phyloP scores from a whole-genome alignment of 2,113 vertebrate genomes.

The Ursus arctos region DNA sequence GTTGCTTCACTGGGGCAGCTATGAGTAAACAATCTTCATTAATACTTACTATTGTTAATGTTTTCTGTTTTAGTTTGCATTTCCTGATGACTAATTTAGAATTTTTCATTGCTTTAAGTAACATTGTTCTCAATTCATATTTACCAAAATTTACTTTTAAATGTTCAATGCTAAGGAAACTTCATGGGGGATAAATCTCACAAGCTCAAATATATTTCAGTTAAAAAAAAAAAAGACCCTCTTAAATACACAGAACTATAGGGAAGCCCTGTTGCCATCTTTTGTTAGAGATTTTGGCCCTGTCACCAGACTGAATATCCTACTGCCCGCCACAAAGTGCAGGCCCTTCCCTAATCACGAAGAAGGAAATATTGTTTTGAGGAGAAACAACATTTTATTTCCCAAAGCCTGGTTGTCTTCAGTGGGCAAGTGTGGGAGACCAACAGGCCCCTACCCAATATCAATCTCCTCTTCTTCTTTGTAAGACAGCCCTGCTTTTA shows the following conservation, averaged over 20 bases:
- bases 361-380: neutral
- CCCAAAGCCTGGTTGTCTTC: neutral
- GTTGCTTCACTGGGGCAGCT: neutral
- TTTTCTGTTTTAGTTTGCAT: neutral
- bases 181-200: neutral
- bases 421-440: neutral
- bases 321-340: neutral
- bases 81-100: neutral
- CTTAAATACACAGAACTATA: neutral
- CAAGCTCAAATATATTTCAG: neutral
- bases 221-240: neutral
- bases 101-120: neutral
- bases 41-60: neutral
- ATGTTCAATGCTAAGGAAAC: neutral
- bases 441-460: neutral
- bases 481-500: neutral
- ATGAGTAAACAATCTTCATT: neutral
- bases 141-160: slow-evolving; percentile 1
- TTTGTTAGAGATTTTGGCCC: neutral
- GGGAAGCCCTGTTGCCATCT: neutral
- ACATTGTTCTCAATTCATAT: neutral
- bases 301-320: neutral
- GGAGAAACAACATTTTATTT: neutral
- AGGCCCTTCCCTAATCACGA: neutral
- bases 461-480: neutral